Evolutionary conservation across 2,113 vertebrate species (phyloP).

Genomic region (Passer montanus): DNA sequence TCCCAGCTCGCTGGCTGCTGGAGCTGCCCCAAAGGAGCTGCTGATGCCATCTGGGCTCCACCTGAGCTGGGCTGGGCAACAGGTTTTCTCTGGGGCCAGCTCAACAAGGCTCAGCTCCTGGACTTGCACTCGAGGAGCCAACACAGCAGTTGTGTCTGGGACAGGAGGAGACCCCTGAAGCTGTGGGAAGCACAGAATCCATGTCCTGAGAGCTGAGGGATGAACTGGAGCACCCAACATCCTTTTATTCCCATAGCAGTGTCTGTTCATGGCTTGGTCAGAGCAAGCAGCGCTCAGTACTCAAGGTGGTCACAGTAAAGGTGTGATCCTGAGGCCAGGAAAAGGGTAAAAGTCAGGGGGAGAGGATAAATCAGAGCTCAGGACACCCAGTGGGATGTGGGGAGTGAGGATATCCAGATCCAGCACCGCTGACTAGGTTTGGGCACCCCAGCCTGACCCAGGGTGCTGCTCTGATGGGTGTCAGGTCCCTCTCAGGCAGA

Average conservation of each 20-base stretch:
- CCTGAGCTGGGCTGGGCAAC: constrained; percentile 1
- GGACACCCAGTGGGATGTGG: not conserved
- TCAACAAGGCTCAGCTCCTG: not conserved
- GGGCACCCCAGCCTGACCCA: rapidly evolving
- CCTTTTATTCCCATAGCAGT: rapidly evolving
- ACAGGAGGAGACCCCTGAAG: not conserved
- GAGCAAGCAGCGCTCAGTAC: rapidly evolving
- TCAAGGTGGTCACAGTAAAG: rapidly evolving
- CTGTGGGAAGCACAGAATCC: not conserved
- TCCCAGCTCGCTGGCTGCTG: not conserved
- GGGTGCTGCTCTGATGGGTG: not conserved
- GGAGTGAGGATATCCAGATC: not conserved
- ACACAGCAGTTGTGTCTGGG: not conserved
- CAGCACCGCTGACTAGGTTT: rapidly evolving
- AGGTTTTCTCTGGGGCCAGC: not conserved
- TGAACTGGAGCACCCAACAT: not conserved
- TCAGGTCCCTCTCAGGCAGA: not conserved
- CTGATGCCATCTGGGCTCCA: not conserved
- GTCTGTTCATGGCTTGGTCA: rapidly evolving
- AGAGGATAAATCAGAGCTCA: not conserved
- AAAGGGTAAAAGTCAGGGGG: not conserved
- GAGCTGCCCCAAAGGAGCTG: not conserved
- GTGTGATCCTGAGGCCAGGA: not conserved
- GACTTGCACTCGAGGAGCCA: not conserved
- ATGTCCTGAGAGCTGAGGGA: not conserved